Evolutionary conservation across 2,797 vertebrate species (phyloP).

Genomic region (Lerista edwardsae): DNA sequence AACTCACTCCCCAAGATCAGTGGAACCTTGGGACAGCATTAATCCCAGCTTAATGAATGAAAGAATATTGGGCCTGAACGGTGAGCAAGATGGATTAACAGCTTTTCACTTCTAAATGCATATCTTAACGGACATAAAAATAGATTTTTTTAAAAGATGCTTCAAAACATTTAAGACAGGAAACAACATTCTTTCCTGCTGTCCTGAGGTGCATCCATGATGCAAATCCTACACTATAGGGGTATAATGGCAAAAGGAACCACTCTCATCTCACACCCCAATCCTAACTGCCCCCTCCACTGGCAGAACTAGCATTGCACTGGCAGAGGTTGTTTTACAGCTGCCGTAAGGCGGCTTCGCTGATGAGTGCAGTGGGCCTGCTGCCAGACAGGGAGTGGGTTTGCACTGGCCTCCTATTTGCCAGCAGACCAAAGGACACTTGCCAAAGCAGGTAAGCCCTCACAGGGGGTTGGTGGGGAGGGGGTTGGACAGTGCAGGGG

Average conservation of each 20-base stretch:
- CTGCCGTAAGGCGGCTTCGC: too few relatives aligned
- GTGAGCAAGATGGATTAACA: background rate
- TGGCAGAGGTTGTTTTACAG: too few relatives aligned
- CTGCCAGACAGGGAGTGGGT: too few relatives aligned
- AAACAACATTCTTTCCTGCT: background rate
- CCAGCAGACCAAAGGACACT: too few relatives aligned
- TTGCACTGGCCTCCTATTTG: too few relatives aligned
- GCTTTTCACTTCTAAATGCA: background rate
- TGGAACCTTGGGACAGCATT: background rate
- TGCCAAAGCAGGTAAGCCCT: too few relatives aligned
- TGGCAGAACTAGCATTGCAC: too few relatives aligned
- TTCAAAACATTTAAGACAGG: background rate
- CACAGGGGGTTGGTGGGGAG: too few relatives aligned
- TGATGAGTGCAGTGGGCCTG: too few relatives aligned
- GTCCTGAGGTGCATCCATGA: background rate
- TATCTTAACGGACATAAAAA: background rate
- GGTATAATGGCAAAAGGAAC: background rate
- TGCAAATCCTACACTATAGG: background rate
- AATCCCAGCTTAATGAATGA: constrained; percentile 5
- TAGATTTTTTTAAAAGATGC: background rate
- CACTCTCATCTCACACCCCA: background rate
- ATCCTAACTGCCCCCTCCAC: too few relatives aligned
- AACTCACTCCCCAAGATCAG: background rate
- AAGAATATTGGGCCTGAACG: background rate
- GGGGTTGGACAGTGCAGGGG: too few relatives aligned